phyloP scores from a whole-genome alignment of 1,140 invertebrate genomes.

The Sinonovacula constricta region DNA sequence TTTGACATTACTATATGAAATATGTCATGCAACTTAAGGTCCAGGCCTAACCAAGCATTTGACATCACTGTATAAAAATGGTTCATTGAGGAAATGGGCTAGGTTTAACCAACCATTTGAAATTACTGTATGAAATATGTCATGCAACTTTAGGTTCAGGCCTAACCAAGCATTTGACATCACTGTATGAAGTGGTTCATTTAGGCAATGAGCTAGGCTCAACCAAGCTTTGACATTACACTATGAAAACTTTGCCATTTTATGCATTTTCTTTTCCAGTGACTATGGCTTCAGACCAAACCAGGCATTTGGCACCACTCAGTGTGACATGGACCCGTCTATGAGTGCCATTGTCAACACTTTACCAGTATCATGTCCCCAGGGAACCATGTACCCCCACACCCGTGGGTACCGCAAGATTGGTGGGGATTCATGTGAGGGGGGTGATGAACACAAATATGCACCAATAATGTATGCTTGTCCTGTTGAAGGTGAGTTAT shows the following conservation, averaged over 20 bases:
- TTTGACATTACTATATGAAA: no score
- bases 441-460: conserved; percentile 85
- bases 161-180: no score
- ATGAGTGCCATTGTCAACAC: conserved; percentile 82
- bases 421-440: conserved; percentile 87
- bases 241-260: no score
- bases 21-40: no score
- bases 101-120: no score
- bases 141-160: conserved; percentile 82
- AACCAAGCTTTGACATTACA: no score
- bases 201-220: no score
- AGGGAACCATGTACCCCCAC: conserved; percentile 84
- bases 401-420: conserved; percentile 92
- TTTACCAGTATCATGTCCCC: conserved; percentile 83
- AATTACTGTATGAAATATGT: no score
- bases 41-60: no score
- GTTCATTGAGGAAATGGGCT: no score
- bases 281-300: conserved; percentile 80
- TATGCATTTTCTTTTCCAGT: conserved; percentile 76
- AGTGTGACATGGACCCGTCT: conserved; percentile 41
- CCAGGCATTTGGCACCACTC: background rate
- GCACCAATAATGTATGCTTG: conserved; percentile 84
- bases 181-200: no score
- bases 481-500: conserved; percentile 76
- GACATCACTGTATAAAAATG: no score